Evolutionary conservation across 2,888 invertebrate genomes (phyloP), one percentile per base, ranked within the genome.

Genomic region (Leucozona laternaria): DNA sequence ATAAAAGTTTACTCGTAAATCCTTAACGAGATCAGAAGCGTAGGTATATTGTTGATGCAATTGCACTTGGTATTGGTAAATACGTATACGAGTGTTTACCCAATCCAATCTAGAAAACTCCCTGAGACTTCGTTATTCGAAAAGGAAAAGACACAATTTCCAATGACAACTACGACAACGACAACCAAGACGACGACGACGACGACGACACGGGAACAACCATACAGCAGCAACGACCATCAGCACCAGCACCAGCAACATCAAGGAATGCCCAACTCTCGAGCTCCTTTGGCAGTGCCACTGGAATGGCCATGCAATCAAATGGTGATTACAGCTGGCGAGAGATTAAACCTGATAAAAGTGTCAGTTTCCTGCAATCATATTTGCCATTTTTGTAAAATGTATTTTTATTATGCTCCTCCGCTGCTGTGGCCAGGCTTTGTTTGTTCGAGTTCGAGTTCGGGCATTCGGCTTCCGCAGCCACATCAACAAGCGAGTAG

Each of bases 1-100:
- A 92, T 92, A 92, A 92, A 92, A 92, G 90, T 91, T 66, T 91
- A 91, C 92, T 92, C 92, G 92, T 92, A 92, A 92, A 92, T 92
- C 92, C 88, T 81, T 84, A 84, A 78, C 77, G 76, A 78, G 83
- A 81, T 82, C 88, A 88, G 75, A 82, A 37, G 79, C 73, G 89
- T 89, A 90, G n/a, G n/a, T n/a, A n/a, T n/a, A n/a, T n/a, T n/a
- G n/a, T 90, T 91, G 90, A 90, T 60, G 64, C 55, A 68, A 70
- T 70, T 81, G 70, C 37, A 48, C 11, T 17, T n/a, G 31, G 15
- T 22, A 22, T 37, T 17, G 31, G 31, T 25, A 43, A 17, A n/a
- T 17, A 17, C n/a, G 6, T 25, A 48, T 11, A 1, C 31, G 5
- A 31, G n/a, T n/a, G n/a, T n/a, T n/a, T n/a, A n/a, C 2, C 43